Percentiles rank a stretch among this genome's conserved stretches.
phyloP scores from a whole-genome alignment of 2,113 vertebrate species.

The Neoarius graeffei region DNA sequence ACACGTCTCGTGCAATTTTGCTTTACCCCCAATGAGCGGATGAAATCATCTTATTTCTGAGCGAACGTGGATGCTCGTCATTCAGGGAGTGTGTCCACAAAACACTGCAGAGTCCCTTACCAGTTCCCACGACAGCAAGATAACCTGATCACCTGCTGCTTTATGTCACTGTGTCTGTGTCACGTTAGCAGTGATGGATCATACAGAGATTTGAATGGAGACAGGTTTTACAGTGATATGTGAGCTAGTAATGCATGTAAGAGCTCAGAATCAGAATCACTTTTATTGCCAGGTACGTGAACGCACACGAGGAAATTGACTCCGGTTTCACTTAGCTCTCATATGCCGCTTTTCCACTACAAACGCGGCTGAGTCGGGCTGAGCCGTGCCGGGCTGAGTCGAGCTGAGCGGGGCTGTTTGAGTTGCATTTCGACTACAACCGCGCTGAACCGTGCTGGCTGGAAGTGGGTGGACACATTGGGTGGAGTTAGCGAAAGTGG shows the following conservation, averaged over 20 bases:
- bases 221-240: not conserved
- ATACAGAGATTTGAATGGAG: not conserved
- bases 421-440: too few species aligned
- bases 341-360: too few species aligned
- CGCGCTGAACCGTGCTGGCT: too few species aligned
- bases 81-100: not conserved
- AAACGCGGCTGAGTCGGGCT: too few species aligned
- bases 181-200: not conserved
- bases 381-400: too few species aligned
- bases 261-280: too few species aligned
- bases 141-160: slow-evolving; percentile 15
- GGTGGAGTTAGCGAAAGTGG: too few species aligned
- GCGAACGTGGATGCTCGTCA: not conserved
- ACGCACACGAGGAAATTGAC: too few species aligned
- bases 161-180: not conserved
- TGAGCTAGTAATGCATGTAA: not conserved
- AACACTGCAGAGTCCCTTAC: not conserved
- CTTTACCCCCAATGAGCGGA: not conserved
- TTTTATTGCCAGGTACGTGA: too few species aligned
- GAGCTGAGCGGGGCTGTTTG: too few species aligned
- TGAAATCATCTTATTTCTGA: not conserved
- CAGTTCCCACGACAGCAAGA: not conserved
- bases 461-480: too few species aligned
- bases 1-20: not conserved
- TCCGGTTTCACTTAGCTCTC: too few species aligned